A percentile compares a stretch with the other conserved stretches of the same genome.
Evolutionary conservation across 2,888 invertebrate species (phyloP).

Genomic region (Papilio elwesi): DNA sequence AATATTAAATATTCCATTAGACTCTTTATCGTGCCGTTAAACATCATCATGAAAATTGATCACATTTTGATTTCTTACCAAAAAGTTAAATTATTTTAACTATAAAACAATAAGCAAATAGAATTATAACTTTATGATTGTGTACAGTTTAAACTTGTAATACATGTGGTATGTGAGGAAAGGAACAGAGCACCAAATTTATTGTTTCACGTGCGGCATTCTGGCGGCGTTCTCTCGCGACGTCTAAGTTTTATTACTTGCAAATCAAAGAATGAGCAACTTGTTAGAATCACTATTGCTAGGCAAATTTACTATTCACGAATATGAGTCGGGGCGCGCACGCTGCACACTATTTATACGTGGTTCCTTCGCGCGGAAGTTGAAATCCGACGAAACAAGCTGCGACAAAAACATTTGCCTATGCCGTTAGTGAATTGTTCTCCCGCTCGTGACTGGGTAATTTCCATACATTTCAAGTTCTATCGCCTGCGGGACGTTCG

Average conservation of each 20-base stretch:
- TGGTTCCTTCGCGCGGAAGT: conserved; percentile 59
- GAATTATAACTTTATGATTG: conserved; percentile 5
- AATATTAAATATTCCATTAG: conserved; percentile 3
- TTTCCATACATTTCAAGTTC: conserved; percentile 85
- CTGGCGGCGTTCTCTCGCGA: conserved; percentile 22
- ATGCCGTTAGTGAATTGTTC: conserved; percentile 84
- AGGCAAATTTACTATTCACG: conserved; percentile 38
- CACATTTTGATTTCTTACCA: not conserved
- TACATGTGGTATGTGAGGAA: conserved; percentile 25
- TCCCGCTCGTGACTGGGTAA: conserved; percentile 83
- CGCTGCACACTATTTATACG: conserved; percentile 41
- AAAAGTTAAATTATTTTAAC: not conserved
- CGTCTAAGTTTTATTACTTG: conserved; percentile 38
- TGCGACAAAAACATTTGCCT: conserved; percentile 83
- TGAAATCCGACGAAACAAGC: conserved; percentile 78
- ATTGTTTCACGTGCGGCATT: conserved; percentile 27
- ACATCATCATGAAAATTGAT: not conserved
- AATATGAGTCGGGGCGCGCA: conserved; percentile 39
- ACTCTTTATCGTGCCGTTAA: not conserved
- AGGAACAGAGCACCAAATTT: conserved; percentile 19
- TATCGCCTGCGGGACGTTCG: conserved; percentile 84
- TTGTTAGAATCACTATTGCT: conserved; percentile 43
- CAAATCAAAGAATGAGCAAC: conserved; percentile 43
- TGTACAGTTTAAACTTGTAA: conserved; percentile 11
- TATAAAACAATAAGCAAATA: not conserved